A percentile compares a stretch with the other conserved stretches of the same genome.
phyloP scores from a whole-genome alignment of 2,797 vertebrate species.

The Acanthurus leucopareius region DNA sequence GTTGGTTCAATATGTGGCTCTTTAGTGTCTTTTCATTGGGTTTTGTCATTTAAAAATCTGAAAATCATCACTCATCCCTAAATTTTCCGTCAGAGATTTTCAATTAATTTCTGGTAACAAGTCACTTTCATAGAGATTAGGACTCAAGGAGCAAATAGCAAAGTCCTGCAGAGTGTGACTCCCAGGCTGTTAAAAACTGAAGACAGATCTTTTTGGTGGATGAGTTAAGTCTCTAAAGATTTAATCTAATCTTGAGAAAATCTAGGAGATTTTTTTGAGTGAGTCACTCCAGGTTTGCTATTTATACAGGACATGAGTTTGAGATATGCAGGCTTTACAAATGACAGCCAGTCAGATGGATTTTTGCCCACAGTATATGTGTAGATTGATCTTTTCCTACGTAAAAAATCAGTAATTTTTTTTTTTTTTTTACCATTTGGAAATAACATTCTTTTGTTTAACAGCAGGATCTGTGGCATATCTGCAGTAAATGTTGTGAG shows the following conservation, averaged over 20 bases:
- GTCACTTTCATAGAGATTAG: too few relatives aligned
- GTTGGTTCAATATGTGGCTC: too few relatives aligned
- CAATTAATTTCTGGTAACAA: not conserved
- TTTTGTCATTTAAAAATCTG: not conserved
- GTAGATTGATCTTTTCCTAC: not conserved
- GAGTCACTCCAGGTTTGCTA: conserved; percentile 2
- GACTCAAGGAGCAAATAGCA: too few relatives aligned
- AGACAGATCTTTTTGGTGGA: not conserved
- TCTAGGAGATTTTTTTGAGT: not conserved
- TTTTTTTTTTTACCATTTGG: not conserved
- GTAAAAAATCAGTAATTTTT: not conserved
- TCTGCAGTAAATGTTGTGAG: not conserved
- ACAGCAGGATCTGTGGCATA: not conserved
- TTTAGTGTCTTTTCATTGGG: not conserved
- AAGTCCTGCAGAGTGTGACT: too few relatives aligned
- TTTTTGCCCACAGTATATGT: not conserved
- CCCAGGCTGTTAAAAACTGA: not conserved
- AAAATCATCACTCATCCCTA: not conserved
- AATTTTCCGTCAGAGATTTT: not conserved
- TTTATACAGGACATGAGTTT: not conserved
- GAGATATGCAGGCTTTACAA: conserved; percentile 1
- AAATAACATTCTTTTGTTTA: not conserved
- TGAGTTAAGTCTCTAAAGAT: not conserved
- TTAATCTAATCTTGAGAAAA: not conserved
- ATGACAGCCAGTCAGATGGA: not conserved